A percentile compares a stretch with the other conserved stretches of the same genome.
These are phyloP conservation scores for Xiphorhynchus erythropygius DNA, from an alignment of 2,797 vertebrate species.

Conservation along the genomic window DNA sequence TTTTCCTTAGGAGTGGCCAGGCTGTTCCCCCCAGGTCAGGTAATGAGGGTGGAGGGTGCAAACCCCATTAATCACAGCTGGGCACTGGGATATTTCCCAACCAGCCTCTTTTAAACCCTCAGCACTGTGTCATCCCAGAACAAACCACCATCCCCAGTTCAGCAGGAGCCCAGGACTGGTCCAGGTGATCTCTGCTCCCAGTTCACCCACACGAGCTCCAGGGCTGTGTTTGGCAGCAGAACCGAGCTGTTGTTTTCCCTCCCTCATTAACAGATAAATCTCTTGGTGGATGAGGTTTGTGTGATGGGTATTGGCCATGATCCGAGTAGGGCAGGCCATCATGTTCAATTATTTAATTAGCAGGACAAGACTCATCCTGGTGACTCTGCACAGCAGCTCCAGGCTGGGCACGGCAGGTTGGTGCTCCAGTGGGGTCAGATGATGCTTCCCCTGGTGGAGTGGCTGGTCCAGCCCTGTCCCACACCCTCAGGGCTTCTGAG, in stretches of 20 bases:
- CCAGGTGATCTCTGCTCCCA: background rate
- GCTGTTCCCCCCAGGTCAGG: fast-evolving
- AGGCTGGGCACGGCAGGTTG: background rate
- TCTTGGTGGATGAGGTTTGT: background rate
- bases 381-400: fast-evolving
- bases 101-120: background rate
- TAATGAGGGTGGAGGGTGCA: background rate
- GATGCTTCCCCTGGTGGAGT: fast-evolving
- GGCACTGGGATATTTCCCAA: background rate
- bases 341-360: background rate
- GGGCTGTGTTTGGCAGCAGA: background rate
- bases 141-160: background rate
- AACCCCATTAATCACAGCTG: background rate
- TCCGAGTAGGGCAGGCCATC: background rate
- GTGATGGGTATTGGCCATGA: background rate
- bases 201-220: fast-evolving
- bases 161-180: background rate
- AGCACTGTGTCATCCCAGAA: background rate
- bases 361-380: fast-evolving
- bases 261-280: background rate
- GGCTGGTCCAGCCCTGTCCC: fast-evolving
- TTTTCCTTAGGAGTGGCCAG: background rate
- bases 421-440: background rate
- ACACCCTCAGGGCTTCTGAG: background rate
- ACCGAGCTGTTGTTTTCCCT: background rate